Percentiles rank a stretch among this genome's conserved stretches.
phyloP scores from a whole-genome alignment of 2,113 vertebrate genomes.

The Argyrosomus japonicus region DNA sequence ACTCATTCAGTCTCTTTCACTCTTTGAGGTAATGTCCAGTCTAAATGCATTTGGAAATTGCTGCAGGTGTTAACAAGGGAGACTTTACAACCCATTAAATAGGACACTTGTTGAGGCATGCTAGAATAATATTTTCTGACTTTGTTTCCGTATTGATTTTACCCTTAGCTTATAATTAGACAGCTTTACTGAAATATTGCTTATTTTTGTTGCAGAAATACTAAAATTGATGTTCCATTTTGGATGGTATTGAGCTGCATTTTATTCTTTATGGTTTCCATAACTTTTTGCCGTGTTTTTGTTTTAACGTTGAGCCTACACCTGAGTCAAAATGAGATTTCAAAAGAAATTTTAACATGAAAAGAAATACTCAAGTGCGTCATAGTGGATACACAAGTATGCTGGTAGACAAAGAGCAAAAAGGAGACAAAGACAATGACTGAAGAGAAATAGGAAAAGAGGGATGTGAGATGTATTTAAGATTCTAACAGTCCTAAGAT shows the following conservation, averaged over 20 bases:
- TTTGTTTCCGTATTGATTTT: background rate
- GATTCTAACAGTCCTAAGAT: background rate
- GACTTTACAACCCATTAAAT: background rate
- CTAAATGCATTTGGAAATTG: background rate
- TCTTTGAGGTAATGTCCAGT: slow-evolving; percentile 6
- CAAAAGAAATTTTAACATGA: background rate
- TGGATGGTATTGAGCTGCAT: background rate
- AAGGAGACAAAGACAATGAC: background rate
- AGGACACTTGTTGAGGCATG: background rate
- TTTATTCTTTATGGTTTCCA: background rate
- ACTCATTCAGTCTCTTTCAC: slow-evolving; percentile 10
- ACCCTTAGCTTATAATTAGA: background rate
- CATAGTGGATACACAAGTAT: background rate
- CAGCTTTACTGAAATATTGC: background rate
- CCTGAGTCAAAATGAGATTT: background rate
- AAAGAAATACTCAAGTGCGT: background rate
- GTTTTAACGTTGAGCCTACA: background rate
- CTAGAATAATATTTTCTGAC: background rate
- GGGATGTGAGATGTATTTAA: background rate
- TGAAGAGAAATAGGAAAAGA: background rate
- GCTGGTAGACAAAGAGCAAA: background rate
- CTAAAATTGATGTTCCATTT: background rate
- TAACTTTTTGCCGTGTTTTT: background rate
- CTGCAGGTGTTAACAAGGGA: background rate
- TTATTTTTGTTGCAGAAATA: background rate